Conservation (phyloP, 2,113 vertebrate species). For the Pluvialis apricaria region DNA sequence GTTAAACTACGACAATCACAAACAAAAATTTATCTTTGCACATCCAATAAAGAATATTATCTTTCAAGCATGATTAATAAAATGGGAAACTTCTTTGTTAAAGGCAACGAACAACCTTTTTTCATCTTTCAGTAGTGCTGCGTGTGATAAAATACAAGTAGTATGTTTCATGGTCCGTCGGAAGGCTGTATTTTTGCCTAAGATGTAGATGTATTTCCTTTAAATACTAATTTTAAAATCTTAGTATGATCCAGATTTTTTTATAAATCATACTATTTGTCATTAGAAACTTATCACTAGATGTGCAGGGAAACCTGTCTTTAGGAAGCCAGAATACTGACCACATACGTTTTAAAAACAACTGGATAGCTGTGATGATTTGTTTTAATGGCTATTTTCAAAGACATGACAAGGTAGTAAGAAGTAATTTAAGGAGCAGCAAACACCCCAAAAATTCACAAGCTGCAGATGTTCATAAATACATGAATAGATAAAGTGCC, state of each 20-base stretch:
- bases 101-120: background rate
- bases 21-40: background rate
- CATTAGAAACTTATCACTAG: background rate
- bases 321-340: background rate
- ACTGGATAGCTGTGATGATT: background rate
- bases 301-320: background rate
- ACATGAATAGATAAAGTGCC: background rate
- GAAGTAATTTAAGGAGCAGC: background rate
- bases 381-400: background rate
- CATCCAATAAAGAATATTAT: background rate
- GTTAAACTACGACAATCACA: background rate
- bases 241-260: background rate
- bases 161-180: background rate
- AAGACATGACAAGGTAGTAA: background rate
- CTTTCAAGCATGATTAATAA: background rate
- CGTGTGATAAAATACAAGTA: too few species aligned
- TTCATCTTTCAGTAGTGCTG: background rate
- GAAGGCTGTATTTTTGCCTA: background rate
- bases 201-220: background rate
- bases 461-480: background rate
- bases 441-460: background rate
- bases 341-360: background rate
- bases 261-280: background rate
- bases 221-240: background rate
- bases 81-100: background rate